phyloP scores from a whole-genome alignment of 2,888 invertebrate species.

The Epicampocera succincta region DNA sequence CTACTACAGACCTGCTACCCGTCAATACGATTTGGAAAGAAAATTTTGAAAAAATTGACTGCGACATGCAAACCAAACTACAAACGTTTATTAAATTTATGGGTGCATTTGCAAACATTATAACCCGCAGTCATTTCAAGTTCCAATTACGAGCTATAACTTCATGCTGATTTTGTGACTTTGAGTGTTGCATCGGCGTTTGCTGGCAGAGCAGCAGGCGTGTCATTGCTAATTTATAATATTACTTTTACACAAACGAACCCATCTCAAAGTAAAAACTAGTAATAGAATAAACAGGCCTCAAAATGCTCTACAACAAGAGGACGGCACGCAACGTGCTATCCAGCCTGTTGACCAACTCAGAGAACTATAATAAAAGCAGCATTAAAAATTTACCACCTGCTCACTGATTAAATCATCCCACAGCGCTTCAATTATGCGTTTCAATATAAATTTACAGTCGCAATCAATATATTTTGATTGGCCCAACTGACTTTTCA shows the following conservation, averaged over 20 bases:
- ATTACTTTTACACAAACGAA: constrained; percentile 42
- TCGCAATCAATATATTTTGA: no score
- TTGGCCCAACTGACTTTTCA: no score
- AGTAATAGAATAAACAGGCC: neutral
- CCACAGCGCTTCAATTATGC: no score
- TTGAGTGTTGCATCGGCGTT: constrained; percentile 58
- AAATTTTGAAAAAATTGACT: neutral
- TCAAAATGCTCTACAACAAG: neutral
- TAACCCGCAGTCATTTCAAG: constrained; percentile 64
- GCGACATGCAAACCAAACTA: neutral
- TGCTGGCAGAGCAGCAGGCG: constrained; percentile 65
- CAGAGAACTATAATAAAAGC: no score
- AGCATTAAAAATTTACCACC: no score
- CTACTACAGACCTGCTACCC: no score
- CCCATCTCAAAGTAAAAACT: constrained; percentile 1
- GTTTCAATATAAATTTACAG: no score
- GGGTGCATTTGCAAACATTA: constrained; percentile 62
- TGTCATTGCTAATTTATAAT: constrained; percentile 69
- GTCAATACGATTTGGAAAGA: neutral
- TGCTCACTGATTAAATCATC: no score
- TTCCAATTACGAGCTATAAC: constrained; percentile 56
- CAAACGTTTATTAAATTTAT: constrained; percentile 57
- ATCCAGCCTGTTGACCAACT: no score
- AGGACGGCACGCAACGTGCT: no score
- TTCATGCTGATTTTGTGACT: constrained; percentile 67